Evolutionary conservation across 1,140 invertebrate species (phyloP).

Genomic region (Pogonomyrmex californicus): DNA sequence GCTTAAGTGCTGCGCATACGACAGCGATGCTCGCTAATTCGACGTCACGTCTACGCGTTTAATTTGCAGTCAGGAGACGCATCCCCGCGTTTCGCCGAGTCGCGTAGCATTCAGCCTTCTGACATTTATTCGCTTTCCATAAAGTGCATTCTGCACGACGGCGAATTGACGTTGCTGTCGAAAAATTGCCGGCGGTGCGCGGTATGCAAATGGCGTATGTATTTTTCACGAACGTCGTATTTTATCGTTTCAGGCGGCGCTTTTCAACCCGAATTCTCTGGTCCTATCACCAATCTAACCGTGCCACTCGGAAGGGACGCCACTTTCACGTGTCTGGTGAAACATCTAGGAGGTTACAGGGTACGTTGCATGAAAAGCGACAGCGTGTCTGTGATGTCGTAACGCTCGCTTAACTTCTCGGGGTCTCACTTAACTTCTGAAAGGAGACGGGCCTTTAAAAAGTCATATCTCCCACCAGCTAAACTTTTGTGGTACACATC

Average conservation of each 20-base stretch:
- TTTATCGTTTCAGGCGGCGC: slow-evolving; percentile 87
- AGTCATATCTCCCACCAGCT: slow-evolving; percentile 35
- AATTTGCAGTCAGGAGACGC: slow-evolving; percentile 53
- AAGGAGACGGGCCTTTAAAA: slow-evolving; percentile 49
- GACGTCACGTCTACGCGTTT: slow-evolving; percentile 55
- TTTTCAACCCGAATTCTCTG: slow-evolving; percentile 94
- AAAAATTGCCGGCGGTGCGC: slow-evolving; percentile 50
- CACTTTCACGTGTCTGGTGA: slow-evolving; percentile 94
- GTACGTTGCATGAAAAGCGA: slow-evolving; percentile 88
- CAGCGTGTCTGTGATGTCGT: slow-evolving; percentile 47
- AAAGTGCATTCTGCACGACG: slow-evolving; percentile 29
- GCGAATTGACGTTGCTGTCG: slow-evolving; percentile 49
- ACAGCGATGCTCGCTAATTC: slow-evolving; percentile 53
- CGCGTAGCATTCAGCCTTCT: slow-evolving; percentile 41
- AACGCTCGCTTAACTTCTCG: slow-evolving; percentile 55
- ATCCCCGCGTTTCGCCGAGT: slow-evolving; percentile 35
- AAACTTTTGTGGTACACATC: slow-evolving; percentile 16
- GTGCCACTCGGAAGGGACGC: slow-evolving; percentile 95
- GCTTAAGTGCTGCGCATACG: slow-evolving; percentile 17
- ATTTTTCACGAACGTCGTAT: slow-evolving; percentile 64
- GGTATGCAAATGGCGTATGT: slow-evolving; percentile 62
- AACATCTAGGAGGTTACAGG: slow-evolving; percentile 95
- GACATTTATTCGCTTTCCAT: slow-evolving; percentile 62
- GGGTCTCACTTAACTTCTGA: slow-evolving; percentile 56
- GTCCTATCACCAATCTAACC: slow-evolving; percentile 94